These are phyloP conservation scores for Caenorhabditis wallacei DNA, from an alignment of 2,888 invertebrate genomes.

Conservation along the genomic window DNA sequence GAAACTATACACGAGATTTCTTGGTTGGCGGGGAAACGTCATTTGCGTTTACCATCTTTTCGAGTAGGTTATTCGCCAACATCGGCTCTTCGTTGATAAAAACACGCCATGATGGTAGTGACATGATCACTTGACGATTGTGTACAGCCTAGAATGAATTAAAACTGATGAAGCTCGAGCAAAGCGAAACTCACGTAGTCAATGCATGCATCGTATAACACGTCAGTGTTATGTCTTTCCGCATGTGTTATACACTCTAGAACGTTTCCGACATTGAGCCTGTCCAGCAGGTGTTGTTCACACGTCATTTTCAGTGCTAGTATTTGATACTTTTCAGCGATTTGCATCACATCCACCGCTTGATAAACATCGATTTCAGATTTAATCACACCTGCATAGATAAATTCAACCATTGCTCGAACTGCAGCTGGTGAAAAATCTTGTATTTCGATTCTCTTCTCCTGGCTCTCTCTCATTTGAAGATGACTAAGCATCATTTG, in stretches of 20 bases:
- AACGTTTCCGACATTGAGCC: constrained; percentile 71
- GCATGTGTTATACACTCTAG: constrained; percentile 78
- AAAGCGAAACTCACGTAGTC: constrained; percentile 68
- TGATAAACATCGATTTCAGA: constrained; percentile 63
- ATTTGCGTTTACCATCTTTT: constrained; percentile 75
- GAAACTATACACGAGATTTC: constrained; percentile 62
- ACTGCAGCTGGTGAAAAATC: constrained; percentile 78
- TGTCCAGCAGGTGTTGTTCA: constrained; percentile 75
- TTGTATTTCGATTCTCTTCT: constrained; percentile 65
- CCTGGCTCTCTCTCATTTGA: constrained; percentile 64
- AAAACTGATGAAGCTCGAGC: neutral
- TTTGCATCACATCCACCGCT: constrained; percentile 76
- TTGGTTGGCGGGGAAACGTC: constrained; percentile 71
- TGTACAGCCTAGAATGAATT: constrained; percentile 46
- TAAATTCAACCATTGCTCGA: constrained; percentile 77
- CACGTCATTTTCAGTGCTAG: constrained; percentile 79
- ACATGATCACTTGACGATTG: constrained; percentile 70
- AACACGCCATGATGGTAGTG: constrained; percentile 88
- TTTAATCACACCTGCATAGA: constrained; percentile 72
- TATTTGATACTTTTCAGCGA: constrained; percentile 83
- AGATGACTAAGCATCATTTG: constrained; percentile 81
- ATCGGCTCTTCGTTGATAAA: constrained; percentile 90
- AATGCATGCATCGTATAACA: constrained; percentile 78
- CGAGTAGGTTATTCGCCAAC: constrained; percentile 78
- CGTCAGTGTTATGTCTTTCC: constrained; percentile 77